Evolutionary conservation across 2,888 invertebrate genomes (phyloP), one percentile per base, ranked within the genome.

Genomic region (Agrenia bidenticulata): DNA sequence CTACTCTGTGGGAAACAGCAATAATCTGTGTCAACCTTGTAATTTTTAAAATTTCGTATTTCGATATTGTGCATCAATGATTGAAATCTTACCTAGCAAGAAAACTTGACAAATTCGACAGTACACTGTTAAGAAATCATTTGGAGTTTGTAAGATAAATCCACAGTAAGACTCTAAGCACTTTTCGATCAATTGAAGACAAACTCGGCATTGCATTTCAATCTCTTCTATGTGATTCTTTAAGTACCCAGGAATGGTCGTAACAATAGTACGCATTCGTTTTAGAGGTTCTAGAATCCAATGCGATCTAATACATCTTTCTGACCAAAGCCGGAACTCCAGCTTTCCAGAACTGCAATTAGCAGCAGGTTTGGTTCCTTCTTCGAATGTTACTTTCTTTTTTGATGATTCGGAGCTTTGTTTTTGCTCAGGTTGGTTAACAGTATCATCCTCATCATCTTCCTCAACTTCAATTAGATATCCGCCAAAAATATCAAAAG

Each of bases 251-350:
- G 60, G 62, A 9, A 39, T 41, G 21, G 49, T 59, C 7, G 53
- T 39, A 2, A 59, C 64, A 13, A 50, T 64, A 26, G 49, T 64
- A 56, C 63, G 64, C 27, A 70, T 39, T 51, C 64, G 58, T 37
- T 67, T 58, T 2, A 70, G 56, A 4, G 70, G 70, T 49, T 70
- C 67, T 21, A 70, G 67, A 51, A 70, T 64, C 70, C 70, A 70
- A 26, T 70, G 62, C 11, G 64, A 15, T 41, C 64, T 64, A 7
- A 54, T 37, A 4, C 41, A 24, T 15, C 56, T 64, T 7, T 39
- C 21, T 1, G 59, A 21, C 70, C 70, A 70, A 13, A 62, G 45
- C 37, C 41, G 13, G 49, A 67, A 67, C 5, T 56, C 23, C 9
- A 59, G 19, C n/a, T 17, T 45, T 15, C 15, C 45, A 45, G 17